Conservation (phyloP, 1,140 invertebrate genomes). For the Aphidius gifuensis region DNA sequence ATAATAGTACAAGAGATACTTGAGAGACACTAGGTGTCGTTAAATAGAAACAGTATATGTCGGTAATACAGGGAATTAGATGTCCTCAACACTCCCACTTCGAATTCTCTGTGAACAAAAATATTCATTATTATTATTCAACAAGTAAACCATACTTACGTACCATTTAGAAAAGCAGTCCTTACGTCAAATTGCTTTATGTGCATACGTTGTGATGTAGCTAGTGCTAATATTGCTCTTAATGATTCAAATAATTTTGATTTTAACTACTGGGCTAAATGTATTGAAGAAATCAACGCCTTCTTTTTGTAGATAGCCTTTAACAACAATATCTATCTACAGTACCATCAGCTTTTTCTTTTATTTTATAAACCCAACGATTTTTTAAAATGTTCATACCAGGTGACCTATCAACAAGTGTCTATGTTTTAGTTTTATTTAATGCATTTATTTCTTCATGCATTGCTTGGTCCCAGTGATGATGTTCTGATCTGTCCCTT, state of each 20-base stretch:
- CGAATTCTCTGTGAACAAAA: too few relatives aligned
- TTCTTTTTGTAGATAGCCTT: constrained; percentile 24
- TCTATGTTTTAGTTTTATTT: constrained; percentile 28
- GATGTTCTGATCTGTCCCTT: constrained; percentile 10
- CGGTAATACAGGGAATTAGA: too few relatives aligned
- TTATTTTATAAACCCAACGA: constrained; percentile 27
- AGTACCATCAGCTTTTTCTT: constrained; percentile 20
- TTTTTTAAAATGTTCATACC: constrained; percentile 23
- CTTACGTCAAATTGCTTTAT: constrained; percentile 41
- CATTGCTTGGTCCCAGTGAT: constrained; percentile 21
- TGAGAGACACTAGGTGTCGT: too few relatives aligned
- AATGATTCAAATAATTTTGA: constrained; percentile 22
- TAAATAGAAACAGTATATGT: too few relatives aligned
- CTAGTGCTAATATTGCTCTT: constrained; percentile 18
- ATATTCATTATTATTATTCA: too few relatives aligned
- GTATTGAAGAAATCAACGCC: constrained; percentile 25
- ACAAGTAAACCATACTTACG: too few relatives aligned
- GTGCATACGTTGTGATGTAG: constrained; percentile 14
- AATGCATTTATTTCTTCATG: constrained; percentile 22
- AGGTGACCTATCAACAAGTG: constrained; percentile 20
- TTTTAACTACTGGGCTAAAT: constrained; percentile 22
- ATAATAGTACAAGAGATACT: too few relatives aligned
- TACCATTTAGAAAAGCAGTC: constrained; percentile 45
- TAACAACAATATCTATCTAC: constrained; percentile 22
- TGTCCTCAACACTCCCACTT: too few relatives aligned